Percentiles rank a stretch among this genome's conserved stretches.
Evolutionary conservation across 2,888 invertebrate species (phyloP).

Genomic region (Proisotoma minuta): DNA sequence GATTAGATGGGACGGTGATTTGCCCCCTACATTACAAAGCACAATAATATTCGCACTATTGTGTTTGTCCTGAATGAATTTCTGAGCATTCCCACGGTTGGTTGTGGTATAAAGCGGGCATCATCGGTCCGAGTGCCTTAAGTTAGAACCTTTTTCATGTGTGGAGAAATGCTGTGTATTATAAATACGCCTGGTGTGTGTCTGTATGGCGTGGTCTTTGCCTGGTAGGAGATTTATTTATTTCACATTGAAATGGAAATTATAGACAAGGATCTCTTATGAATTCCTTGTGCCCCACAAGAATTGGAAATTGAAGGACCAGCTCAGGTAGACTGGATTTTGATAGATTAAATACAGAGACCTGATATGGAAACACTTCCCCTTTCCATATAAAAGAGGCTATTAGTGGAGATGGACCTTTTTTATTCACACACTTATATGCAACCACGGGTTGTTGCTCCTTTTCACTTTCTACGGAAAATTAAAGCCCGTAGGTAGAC

Average conservation of each 20-base stretch:
- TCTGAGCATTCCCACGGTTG: slow-evolving; percentile 1
- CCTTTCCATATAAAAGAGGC: slow-evolving; percentile 7
- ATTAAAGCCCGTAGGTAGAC: background rate
- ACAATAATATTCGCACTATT: background rate
- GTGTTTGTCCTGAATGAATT: background rate
- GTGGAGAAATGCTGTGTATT: too few species aligned
- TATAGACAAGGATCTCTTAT: slow-evolving; percentile 15
- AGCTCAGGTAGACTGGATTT: background rate
- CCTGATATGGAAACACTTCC: slow-evolving; percentile 10
- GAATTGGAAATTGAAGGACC: background rate
- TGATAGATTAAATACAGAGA: background rate
- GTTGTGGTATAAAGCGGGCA: too few species aligned
- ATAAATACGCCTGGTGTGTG: too few species aligned
- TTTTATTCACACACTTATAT: slow-evolving; percentile 8
- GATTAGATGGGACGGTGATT: too few species aligned
- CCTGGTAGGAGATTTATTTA: slow-evolving; percentile 17
- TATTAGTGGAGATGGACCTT: slow-evolving; percentile 14
- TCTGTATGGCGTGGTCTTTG: too few species aligned
- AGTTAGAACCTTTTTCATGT: too few species aligned
- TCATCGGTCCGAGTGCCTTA: too few species aligned
- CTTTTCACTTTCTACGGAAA: slow-evolving; percentile 15
- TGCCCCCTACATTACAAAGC: background rate
- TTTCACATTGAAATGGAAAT: slow-evolving; percentile 17
- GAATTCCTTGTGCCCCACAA: background rate
- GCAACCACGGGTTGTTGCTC: slow-evolving; percentile 6